A percentile compares a stretch with the other conserved stretches of the same genome.
These are phyloP conservation scores for Echeneis naucrates DNA, from an alignment of 2,797 vertebrate species.

Conservation along the genomic window DNA sequence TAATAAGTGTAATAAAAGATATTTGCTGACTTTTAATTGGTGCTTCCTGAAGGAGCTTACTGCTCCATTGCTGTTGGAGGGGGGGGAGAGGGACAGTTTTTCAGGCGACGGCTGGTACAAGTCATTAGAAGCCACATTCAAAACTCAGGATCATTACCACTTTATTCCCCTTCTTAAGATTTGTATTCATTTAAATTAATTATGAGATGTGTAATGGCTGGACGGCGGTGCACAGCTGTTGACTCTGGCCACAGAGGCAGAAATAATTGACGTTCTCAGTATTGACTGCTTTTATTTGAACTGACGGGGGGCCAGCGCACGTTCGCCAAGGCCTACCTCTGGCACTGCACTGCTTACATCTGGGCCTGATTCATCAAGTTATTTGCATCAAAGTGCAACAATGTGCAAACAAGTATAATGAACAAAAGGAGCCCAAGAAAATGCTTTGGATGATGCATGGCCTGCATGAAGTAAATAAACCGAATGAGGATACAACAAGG, in stretches of 20 bases:
- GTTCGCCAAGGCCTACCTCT: conserved; percentile 68
- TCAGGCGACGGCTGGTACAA: conserved; percentile 54
- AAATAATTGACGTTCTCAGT: conserved; percentile 76
- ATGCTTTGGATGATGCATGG: conserved; percentile 61
- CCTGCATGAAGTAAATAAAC: conserved; percentile 73
- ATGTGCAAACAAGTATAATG: conserved; percentile 76
- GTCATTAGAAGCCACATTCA: conserved; percentile 66
- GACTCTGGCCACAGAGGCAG: conserved; percentile 72
- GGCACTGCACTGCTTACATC: conserved; percentile 72
- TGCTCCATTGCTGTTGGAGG: conserved; percentile 37
- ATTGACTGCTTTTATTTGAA: conserved; percentile 76
- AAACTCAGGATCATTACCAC: conserved; percentile 66
- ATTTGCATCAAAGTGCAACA: conserved; percentile 72
- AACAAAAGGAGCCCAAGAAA: conserved; percentile 63
- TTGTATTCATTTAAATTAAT: conserved; percentile 78
- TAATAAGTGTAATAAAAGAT: conserved; percentile 70
- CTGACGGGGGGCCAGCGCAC: conserved; percentile 63
- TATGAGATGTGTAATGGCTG: conserved; percentile 79
- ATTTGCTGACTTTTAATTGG: conserved; percentile 65
- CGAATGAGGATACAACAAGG: conserved; percentile 66
- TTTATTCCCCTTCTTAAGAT: conserved; percentile 76
- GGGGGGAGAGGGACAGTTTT: conserved; percentile 22
- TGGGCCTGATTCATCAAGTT: conserved; percentile 81
- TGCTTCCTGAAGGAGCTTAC: conserved; percentile 33
- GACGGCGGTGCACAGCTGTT: conserved; percentile 70